phyloP scores from a whole-genome alignment of 2,797 vertebrate genomes.

The Heteromormyrus szaboi region DNA sequence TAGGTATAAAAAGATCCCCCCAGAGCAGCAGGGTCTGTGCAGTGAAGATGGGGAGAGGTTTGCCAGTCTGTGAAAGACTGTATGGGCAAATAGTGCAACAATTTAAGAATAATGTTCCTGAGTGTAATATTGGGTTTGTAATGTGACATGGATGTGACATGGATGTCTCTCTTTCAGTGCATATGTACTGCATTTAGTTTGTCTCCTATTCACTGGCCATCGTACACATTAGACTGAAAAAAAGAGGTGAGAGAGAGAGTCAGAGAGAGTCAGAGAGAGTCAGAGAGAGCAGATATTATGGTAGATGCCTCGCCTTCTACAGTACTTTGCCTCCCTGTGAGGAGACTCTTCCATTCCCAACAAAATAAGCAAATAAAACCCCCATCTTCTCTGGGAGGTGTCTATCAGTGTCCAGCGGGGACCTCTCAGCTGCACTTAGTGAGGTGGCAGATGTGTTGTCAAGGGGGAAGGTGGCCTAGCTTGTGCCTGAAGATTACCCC shows the following conservation, averaged over 20 bases:
- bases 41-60: not conserved
- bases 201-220: not conserved
- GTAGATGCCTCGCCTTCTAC: not conserved
- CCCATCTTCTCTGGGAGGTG: not conserved
- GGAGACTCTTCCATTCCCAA: not conserved
- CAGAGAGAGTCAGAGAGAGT: not conserved
- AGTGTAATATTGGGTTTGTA: not conserved
- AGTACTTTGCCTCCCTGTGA: not conserved
- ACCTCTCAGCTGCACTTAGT: not conserved
- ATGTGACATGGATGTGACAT: not conserved
- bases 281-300: not conserved
- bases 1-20: not conserved
- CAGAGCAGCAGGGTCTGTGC: not conserved
- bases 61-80: not conserved
- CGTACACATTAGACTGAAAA: not conserved
- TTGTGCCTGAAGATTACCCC: not conserved
- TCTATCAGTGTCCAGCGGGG: not conserved
- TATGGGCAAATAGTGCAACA: not conserved
- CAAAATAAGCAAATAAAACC: not conserved
- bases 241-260: not conserved
- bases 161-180: not conserved
- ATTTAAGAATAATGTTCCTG: not conserved
- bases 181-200: not conserved
- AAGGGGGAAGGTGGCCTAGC: not conserved
- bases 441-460: not conserved